Conservation (phyloP, 2,888 invertebrate genomes). For the Microctonus hyperodae region DNA sequence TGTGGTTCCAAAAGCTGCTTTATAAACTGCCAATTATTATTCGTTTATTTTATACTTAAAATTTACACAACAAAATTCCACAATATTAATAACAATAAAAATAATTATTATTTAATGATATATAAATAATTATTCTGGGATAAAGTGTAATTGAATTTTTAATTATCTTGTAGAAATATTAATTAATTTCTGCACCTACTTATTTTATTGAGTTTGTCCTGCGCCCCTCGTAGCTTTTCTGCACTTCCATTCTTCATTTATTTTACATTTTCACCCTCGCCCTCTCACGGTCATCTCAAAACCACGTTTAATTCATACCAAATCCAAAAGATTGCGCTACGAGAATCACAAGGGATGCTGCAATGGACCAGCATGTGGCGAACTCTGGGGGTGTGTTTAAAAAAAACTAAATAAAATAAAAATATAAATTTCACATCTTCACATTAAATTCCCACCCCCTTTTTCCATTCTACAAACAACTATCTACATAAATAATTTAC, state of each 20-base stretch:
- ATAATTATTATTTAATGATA: neutral
- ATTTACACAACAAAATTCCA: too few species aligned
- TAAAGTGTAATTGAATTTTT: neutral
- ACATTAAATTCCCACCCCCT: too few species aligned
- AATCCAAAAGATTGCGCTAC: constrained; percentile 48
- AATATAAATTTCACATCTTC: neutral
- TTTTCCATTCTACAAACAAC: too few species aligned
- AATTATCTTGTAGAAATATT: neutral
- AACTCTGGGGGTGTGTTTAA: constrained; percentile 44
- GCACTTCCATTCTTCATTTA: constrained; percentile 20
- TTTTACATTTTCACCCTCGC: neutral
- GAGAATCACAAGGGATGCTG: constrained; percentile 49
- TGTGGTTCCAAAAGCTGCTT: neutral
- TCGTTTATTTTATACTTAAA: too few species aligned
- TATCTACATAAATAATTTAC: too few species aligned
- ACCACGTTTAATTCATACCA: constrained; percentile 38
- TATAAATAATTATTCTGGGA: neutral
- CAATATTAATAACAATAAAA: neutral
- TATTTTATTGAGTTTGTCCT: constrained; percentile 33
- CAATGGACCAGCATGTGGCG: constrained; percentile 56
- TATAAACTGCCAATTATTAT: neutral
- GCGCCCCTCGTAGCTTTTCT: constrained; percentile 35
- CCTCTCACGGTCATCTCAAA: constrained; percentile 1
- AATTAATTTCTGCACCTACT: constrained; percentile 17
- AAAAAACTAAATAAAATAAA: neutral